Percentiles rank a stretch among this genome's conserved stretches.
These are phyloP conservation scores for Lasioglossum malachurum DNA, from an alignment of 2,888 invertebrate genomes.

Conservation along the genomic window DNA sequence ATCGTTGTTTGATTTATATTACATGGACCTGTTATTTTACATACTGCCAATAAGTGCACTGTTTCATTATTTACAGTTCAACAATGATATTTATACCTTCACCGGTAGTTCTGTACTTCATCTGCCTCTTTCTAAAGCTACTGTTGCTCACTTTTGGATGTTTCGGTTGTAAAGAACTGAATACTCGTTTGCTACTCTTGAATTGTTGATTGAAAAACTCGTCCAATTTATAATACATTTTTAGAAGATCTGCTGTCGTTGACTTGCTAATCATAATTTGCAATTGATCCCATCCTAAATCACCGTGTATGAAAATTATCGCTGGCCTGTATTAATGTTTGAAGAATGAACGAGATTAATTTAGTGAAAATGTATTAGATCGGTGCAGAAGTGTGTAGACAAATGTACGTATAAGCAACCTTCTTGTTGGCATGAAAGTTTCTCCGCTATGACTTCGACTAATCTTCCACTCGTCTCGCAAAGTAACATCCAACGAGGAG, in stretches of 20 bases:
- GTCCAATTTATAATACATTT: conserved; percentile 98
- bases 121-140: conserved; percentile 80
- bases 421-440: conserved; percentile 88
- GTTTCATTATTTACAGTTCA: not conserved
- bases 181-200: conserved; percentile 96
- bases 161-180: conserved; percentile 89
- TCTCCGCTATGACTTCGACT: conserved; percentile 85
- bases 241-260: conserved; percentile 97
- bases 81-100: conserved; percentile 79
- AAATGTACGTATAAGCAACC: conserved; percentile 82
- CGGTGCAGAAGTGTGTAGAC: not conserved
- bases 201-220: conserved; percentile 99
- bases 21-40: conserved; percentile 76
- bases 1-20: conserved; percentile 82
- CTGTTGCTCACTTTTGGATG: conserved; percentile 80
- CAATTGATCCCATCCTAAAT: conserved; percentile 97
- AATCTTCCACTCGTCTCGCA: conserved; percentile 95
- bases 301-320: conserved; percentile 96
- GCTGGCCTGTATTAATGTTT: conserved; percentile 87
- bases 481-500: conserved; percentile 91
- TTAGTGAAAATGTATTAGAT: not conserved
- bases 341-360: conserved; percentile 3
- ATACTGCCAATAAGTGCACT: not conserved
- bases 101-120: conserved; percentile 82
- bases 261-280: conserved; percentile 99